These are phyloP conservation scores for Eleutherodactylus coqui DNA, from an alignment of 2,797 vertebrate species.

Conservation along the genomic window DNA sequence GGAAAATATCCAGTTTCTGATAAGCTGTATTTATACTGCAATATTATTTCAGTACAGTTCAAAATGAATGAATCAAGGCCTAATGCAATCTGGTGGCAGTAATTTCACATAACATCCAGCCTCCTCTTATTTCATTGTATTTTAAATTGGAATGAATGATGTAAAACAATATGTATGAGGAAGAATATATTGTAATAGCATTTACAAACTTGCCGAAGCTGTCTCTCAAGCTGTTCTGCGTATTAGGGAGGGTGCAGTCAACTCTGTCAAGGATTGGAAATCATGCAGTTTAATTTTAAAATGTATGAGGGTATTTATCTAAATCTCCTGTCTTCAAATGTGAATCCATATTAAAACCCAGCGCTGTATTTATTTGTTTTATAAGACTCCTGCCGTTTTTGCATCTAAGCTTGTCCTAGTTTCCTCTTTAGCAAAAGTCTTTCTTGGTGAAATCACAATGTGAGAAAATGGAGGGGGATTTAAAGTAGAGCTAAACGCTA, in stretches of 20 bases:
- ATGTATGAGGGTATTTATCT: slow-evolving; percentile 55
- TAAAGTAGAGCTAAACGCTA: background rate
- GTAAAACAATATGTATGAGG: slow-evolving; percentile 55
- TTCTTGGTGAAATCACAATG: background rate
- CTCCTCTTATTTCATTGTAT: slow-evolving; percentile 41
- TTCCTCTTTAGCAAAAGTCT: background rate
- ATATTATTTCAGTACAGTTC: slow-evolving; percentile 23
- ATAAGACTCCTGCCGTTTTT: slow-evolving; percentile 22
- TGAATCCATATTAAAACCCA: slow-evolving; percentile 26
- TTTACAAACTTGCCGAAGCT: slow-evolving; percentile 11
- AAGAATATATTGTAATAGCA: slow-evolving; percentile 54
- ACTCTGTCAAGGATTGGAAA: slow-evolving; percentile 49
- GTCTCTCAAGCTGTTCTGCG: slow-evolving; percentile 19
- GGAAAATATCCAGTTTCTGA: background rate
- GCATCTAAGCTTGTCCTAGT: slow-evolving; percentile 16
- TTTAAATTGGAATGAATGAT: slow-evolving; percentile 48
- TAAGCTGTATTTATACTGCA: slow-evolving; percentile 21
- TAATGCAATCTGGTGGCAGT: slow-evolving; percentile 43
- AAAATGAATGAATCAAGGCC: slow-evolving; percentile 48
- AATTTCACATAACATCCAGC: slow-evolving; percentile 45
- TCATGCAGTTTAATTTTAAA: slow-evolving; percentile 56
- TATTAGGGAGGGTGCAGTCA: slow-evolving; percentile 37
- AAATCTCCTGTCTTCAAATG: slow-evolving; percentile 52
- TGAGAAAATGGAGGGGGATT: background rate
- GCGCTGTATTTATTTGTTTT: slow-evolving; percentile 29